Percentiles rank a stretch among this genome's conserved stretches.
These are phyloP conservation scores for Sebastes hopkinsi DNA, from an alignment of 2,797 vertebrate genomes.

Conservation along the genomic window DNA sequence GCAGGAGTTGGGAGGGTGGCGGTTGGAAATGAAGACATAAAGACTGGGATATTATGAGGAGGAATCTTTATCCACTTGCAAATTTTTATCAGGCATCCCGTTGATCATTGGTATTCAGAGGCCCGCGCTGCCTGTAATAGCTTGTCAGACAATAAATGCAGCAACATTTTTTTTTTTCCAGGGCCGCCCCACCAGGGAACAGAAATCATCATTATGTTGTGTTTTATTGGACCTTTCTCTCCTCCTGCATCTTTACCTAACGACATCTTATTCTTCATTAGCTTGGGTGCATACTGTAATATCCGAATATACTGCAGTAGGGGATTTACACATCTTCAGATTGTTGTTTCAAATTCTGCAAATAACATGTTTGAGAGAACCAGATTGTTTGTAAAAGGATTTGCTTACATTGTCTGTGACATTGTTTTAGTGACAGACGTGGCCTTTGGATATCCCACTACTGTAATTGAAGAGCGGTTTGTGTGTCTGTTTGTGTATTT, in stretches of 20 bases:
- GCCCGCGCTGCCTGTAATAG: constrained; percentile 48
- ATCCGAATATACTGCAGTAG: background rate
- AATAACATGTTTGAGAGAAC: background rate
- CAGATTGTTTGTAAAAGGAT: constrained; percentile 50
- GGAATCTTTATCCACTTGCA: constrained; percentile 44
- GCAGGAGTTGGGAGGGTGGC: constrained; percentile 14
- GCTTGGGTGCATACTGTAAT: background rate
- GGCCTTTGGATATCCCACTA: constrained; percentile 1
- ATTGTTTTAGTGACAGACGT: constrained; percentile 35
- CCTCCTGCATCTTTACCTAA: constrained; percentile 45
- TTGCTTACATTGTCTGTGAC: constrained; percentile 20
- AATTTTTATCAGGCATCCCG: constrained; percentile 40
- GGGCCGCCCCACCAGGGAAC: constrained; percentile 44
- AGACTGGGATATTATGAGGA: constrained; percentile 32
- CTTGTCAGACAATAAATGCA: constrained; percentile 70
- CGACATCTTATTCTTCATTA: constrained; percentile 19
- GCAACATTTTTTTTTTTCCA: constrained; percentile 39
- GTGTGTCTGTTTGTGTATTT: too few species aligned
- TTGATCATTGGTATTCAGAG: constrained; percentile 71
- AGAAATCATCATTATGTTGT: constrained; percentile 61
- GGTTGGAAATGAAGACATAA: constrained; percentile 34
- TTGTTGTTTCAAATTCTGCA: background rate
- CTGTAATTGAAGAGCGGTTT: too few species aligned
- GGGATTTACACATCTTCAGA: background rate
- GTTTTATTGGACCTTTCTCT: constrained; percentile 63